Base-by-base conservation (phyloP, 1,140 invertebrate genomes). In the Diorhabda carinulata region DNA sequence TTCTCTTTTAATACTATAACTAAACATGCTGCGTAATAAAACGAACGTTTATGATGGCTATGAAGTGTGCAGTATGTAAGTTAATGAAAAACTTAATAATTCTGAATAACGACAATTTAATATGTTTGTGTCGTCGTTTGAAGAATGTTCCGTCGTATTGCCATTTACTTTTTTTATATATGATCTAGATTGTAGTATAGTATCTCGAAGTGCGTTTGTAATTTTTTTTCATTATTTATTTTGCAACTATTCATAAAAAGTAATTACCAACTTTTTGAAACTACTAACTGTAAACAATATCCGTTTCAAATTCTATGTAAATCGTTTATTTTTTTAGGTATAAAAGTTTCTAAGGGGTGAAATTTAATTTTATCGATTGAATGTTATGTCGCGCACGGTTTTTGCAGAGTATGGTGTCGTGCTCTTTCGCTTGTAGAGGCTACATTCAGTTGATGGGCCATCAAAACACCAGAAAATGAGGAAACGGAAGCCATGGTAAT, bases 401-500 rank as follows among this genome's bases (percentile, higher is more conserved):
- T 52, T 52, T 52, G 47, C 47, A 52, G 47, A 8, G 47, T 52
- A 52, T n/a, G 4, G n/a, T 52, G 47, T 52, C 47, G 47, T 52
- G 47, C 47, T 52, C 47, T 52, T 52, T 52, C 47, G 47, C 47
- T 52, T 52, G 47, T 52, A 52, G 6, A 52, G n/a, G 47, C 47
- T n/a, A 52, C 47, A 52, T 52, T 52, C 47, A 6, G n/a, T 52
- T 52, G 47, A 52, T 52, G 47, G 47, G 47, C 47, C 47, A 52
- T 4, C 47, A 52, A 52, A 52, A 52, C 47, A 52, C 47, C 47
- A 52, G 47, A 52, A 52, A 52, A 52, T 52, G 47, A 52, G 47
- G 47, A 52, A 52, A 52, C 47, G 47, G 47, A 52, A 52, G 47
- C 47, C 47, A 52, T 52, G n/a, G 47, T 52, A 52, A 52, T 52